A percentile compares a stretch with the other conserved stretches of the same genome.
Evolutionary conservation across 2,888 invertebrate species (phyloP).

Genomic region (Melinaea menophilus): DNA sequence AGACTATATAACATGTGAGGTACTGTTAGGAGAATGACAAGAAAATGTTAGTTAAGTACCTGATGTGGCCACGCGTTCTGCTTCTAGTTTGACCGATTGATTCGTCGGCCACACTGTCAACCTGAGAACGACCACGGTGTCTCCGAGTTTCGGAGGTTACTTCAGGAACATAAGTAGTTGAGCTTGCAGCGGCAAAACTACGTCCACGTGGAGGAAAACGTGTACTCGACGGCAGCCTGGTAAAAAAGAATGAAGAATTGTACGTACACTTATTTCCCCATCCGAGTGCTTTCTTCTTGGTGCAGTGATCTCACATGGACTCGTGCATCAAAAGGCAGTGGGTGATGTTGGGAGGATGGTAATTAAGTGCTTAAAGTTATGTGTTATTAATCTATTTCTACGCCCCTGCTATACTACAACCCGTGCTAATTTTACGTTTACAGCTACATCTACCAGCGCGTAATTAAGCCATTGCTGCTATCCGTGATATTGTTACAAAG

Average conservation of each 20-base stretch:
- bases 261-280: slow-evolving; percentile 35
- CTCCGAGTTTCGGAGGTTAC: slow-evolving; percentile 65
- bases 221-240: slow-evolving; percentile 87
- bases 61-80: slow-evolving; percentile 80
- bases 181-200: slow-evolving; percentile 67
- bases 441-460: slow-evolving; percentile 11
- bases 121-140: slow-evolving; percentile 62
- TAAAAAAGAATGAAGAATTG: slow-evolving; percentile 36
- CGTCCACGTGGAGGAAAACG: slow-evolving; percentile 87
- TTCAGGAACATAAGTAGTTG: slow-evolving; percentile 67
- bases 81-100: slow-evolving; percentile 70
- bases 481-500: slow-evolving; percentile 8
- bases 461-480: slow-evolving; percentile 18
- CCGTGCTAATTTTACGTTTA: slow-evolving; percentile 16
- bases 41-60: slow-evolving; percentile 41
- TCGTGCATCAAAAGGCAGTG: slow-evolving; percentile 25
- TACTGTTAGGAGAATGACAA: not conserved
- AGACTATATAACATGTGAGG: slow-evolving; percentile 3
- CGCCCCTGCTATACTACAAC: slow-evolving; percentile 16
- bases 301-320: slow-evolving; percentile 27
- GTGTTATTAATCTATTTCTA: slow-evolving; percentile 16
- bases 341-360: slow-evolving; percentile 15
- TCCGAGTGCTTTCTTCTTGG: slow-evolving; percentile 51
- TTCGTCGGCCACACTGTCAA: slow-evolving; percentile 70
- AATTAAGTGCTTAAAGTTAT: slow-evolving; percentile 1